These are phyloP conservation scores for Corvus moneduloides DNA, from an alignment of 2,113 vertebrate species.

Conservation along the genomic window DNA sequence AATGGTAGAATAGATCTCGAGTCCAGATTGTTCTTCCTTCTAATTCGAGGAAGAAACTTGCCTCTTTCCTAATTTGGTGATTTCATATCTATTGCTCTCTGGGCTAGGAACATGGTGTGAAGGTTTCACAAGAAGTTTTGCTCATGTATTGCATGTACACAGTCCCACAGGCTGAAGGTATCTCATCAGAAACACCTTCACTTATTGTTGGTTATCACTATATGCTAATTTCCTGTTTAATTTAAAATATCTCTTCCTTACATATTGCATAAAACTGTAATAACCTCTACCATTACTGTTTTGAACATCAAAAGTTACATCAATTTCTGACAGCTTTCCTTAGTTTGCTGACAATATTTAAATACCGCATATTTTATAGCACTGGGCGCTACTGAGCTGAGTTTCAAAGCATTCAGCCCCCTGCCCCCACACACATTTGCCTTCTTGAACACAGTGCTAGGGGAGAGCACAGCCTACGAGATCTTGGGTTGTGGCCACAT, in stretches of 20 bases:
- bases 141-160: background rate
- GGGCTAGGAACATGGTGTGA: background rate
- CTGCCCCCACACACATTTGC: background rate
- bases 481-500: accelerated
- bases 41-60: background rate
- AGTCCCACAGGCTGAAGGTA: background rate
- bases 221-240: conserved; percentile 42
- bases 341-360: conserved; percentile 26
- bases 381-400: background rate
- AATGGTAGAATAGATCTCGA: accelerated
- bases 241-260: conserved; percentile 18
- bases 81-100: background rate
- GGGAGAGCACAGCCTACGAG: background rate
- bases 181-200: background rate
- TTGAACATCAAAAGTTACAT: conserved; percentile 38
- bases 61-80: background rate
- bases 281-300: conserved; percentile 10
- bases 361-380: background rate
- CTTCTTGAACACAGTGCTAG: background rate
- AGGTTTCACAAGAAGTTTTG: background rate
- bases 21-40: background rate
- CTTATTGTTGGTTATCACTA: background rate
- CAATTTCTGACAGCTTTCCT: background rate
- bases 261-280: conserved; percentile 11
- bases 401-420: background rate